Percentiles rank a stretch among this genome's conserved stretches.
Conservation (phyloP, 2,113 vertebrate genomes). For the Daubentonia madagascariensis region DNA sequence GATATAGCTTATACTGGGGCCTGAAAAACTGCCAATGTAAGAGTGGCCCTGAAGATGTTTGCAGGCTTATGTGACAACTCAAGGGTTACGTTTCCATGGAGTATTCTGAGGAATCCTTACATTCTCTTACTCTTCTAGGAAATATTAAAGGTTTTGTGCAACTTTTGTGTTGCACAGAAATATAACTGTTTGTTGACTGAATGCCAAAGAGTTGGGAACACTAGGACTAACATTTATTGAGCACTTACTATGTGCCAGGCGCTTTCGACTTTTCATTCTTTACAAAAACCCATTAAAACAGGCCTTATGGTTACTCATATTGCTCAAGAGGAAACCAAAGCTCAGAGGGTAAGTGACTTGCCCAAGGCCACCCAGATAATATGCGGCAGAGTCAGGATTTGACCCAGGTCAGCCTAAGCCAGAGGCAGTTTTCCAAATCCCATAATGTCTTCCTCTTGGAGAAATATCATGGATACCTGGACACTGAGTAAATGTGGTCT, state of each 20-base stretch:
- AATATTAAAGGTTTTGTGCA: background rate
- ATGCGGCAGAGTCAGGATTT: background rate
- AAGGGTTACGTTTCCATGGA: background rate
- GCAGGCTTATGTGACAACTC: background rate
- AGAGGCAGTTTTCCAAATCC: background rate
- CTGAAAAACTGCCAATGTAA: background rate
- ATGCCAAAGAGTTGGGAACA: background rate
- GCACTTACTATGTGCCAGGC: background rate
- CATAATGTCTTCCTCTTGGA: background rate
- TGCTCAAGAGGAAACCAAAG: background rate
- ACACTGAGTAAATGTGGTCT: background rate
- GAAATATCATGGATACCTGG: background rate
- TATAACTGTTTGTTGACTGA: background rate
- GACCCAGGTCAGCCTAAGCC: background rate
- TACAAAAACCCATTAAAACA: background rate
- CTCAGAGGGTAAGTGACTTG: background rate
- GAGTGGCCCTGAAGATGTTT: background rate
- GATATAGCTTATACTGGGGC: background rate
- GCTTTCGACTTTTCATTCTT: background rate
- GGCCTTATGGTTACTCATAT: background rate
- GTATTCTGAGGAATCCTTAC: background rate
- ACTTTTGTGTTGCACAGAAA: background rate
- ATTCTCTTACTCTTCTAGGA: background rate
- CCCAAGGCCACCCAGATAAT: background rate
- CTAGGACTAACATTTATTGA: background rate